A percentile compares a stretch with the other conserved stretches of the same genome.
Conservation (phyloP, 2,113 vertebrate genomes). For the Galeopterus variegatus region DNA sequence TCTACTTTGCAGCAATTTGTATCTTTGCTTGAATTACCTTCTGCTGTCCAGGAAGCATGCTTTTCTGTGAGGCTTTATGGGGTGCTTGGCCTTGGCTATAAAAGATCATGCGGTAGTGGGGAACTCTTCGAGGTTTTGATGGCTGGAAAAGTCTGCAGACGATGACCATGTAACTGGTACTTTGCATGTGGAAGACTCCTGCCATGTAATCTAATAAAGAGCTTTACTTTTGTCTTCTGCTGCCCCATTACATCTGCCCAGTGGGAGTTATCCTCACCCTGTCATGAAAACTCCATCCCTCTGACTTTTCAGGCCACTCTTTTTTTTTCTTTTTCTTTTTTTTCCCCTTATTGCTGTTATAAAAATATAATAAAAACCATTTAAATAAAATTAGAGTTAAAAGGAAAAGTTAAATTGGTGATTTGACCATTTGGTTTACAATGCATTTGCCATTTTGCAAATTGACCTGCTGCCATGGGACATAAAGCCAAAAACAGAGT, state of each 20-base stretch:
- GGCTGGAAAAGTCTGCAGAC: neutral
- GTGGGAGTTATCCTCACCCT: neutral
- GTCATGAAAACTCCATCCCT: neutral
- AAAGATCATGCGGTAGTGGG: neutral
- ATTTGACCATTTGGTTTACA: neutral
- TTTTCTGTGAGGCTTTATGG: neutral
- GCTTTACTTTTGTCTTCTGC: neutral
- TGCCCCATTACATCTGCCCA: neutral
- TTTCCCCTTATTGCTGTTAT: neutral
- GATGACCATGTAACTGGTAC: neutral
- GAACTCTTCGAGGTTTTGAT: neutral
- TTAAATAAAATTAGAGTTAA: neutral
- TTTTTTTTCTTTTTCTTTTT: neutral
- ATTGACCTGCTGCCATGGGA: neutral
- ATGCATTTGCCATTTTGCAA: neutral
- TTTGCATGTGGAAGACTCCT: neutral
- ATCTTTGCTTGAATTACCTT: neutral
- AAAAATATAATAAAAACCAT: slow-evolving; percentile 20
- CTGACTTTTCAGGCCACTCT: neutral
- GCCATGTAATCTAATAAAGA: neutral
- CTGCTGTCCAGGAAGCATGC: neutral
- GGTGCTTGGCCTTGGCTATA: neutral
- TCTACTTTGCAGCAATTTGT: neutral
- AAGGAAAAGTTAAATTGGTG: neutral
- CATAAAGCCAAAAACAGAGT: neutral